Evolutionary conservation across 2,797 vertebrate genomes (phyloP).

Genomic region (Dromococcyx pavoninus): DNA sequence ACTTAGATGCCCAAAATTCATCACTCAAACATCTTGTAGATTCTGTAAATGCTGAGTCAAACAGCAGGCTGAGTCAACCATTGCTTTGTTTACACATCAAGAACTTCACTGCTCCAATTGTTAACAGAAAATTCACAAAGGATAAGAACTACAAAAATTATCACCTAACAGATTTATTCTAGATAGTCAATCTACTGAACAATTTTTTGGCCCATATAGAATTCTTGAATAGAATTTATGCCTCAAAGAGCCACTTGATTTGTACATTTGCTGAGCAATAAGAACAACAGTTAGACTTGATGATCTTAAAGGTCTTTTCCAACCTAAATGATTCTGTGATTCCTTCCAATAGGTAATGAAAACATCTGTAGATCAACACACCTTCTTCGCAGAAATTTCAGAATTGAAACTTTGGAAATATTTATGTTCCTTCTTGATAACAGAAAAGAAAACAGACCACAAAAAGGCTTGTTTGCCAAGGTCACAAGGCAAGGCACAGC

Average conservation of each 20-base stretch:
- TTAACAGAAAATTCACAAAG: background rate
- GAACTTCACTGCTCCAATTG: background rate
- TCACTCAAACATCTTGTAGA: background rate
- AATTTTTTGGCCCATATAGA: background rate
- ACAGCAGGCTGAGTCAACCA: background rate
- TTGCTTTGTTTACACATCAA: background rate
- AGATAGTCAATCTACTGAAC: background rate
- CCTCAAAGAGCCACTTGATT: background rate
- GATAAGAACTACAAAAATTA: background rate
- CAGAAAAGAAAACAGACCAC: background rate
- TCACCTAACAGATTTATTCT: background rate
- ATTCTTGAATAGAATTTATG: background rate
- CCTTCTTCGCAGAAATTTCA: background rate
- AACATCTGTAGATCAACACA: background rate
- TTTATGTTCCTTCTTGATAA: background rate
- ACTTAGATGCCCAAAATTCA: background rate
- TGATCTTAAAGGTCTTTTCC: no score
- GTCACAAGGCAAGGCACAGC: background rate
- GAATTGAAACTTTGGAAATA: background rate
- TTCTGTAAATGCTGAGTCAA: background rate
- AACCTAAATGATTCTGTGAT: no score
- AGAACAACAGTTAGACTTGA: background rate
- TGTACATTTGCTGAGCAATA: background rate
- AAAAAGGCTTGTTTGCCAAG: background rate
- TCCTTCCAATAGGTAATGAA: background rate